Evolutionary conservation across 2,113 vertebrate genomes (phyloP), one percentile per base, ranked within the genome.

Genomic region (Tupaia tana): DNA sequence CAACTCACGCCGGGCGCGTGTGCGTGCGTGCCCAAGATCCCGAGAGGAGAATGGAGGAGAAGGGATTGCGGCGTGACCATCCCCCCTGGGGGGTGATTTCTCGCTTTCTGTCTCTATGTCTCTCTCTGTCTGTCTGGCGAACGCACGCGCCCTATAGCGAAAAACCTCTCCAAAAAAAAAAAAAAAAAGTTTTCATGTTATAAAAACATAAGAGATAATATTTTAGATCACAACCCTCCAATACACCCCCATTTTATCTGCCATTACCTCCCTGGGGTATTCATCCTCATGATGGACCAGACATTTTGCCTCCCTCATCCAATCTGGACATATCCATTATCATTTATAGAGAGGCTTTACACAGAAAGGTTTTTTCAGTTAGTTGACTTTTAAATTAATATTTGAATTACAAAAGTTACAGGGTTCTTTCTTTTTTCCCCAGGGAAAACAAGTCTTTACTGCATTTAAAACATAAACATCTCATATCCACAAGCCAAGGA

Each of bases 301-400:
- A 56, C 0, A 22, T 29, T n/a, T 43, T 2, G 2, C 10, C 43
- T 58, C 19, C n/a, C 9, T 20, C 67, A 25, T 69, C 4, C 3
- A 22, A 16, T 9, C 19, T 22, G 27, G 29, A 24, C 7, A 24
- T 20, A 27, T 67, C 56, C 54, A 69, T 54, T 2, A 6, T 27
- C 27, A 24, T 54, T 0, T 13, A 79, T 10, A 73, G 16, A 19
- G 43, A 6, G 7, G 7, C n/a, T 73, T 85, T 84, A 19, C 31
- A 78, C 6, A 71, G 24, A 77, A 94, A 82, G 24, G 0, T 63
- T 67, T 92, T 92, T 94, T 85, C n/a, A 89, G 52, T 95, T 56
- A 71, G 4, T 69, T 90, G 54, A 70, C 43, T 86, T 70, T 77
- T 70, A 84, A 63, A n/a, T 81, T 81, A 74, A 82, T 87, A 86